Percentiles rank a stretch among this genome's conserved stretches.
Evolutionary conservation across 1,140 invertebrate species (phyloP).

Genomic region (Aphis gossypii): DNA sequence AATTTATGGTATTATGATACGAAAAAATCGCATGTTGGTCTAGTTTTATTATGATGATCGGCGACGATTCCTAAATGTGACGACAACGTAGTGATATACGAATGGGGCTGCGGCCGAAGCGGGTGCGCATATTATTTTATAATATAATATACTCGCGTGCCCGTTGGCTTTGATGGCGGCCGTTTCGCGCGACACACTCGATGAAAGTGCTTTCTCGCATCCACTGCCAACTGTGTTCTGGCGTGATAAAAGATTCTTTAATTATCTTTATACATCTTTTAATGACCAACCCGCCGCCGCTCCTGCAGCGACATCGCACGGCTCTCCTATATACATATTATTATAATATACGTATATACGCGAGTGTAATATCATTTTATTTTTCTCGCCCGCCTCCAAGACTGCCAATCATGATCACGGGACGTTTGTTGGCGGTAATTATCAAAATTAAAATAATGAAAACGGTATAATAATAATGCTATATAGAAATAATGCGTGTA

Average conservation of each 20-base stretch:
- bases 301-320: not conserved
- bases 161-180: conserved; percentile 41
- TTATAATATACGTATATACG: not conserved
- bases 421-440: conserved; percentile 24
- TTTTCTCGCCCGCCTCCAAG: not conserved
- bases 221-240: conserved; percentile 45
- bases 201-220: conserved; percentile 51
- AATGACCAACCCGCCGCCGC: conserved; percentile 13
- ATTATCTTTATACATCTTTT: conserved; percentile 56
- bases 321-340: not conserved
- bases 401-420: conserved; percentile 49
- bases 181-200: conserved; percentile 32
- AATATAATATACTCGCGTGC: not conserved
- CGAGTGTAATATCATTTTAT: not conserved
- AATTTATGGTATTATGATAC: not conserved
- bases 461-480: not conserved
- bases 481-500: not conserved
- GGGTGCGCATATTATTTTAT: not conserved
- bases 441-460: not conserved
- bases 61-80: not conserved
- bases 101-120: not conserved
- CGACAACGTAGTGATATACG: not conserved
- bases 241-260: conserved; percentile 57
- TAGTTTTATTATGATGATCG: not conserved
- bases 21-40: not conserved